Base-by-base conservation (phyloP, 2,113 vertebrate genomes). In the Gobio gobio region DNA sequence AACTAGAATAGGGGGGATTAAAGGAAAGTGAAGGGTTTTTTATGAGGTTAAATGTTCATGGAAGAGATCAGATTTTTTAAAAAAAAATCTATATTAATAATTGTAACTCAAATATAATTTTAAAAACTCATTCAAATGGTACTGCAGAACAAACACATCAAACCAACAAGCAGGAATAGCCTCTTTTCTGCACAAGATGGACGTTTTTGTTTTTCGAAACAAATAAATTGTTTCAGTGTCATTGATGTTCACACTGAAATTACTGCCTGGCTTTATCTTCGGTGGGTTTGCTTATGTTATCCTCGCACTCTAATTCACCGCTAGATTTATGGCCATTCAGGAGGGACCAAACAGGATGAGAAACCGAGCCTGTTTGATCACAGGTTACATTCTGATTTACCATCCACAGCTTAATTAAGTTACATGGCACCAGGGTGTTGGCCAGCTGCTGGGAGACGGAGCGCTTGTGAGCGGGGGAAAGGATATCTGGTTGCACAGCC, bases 351-450 rank as follows among this genome's bases (percentile, higher is more conserved):
- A 88, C 87, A 83, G 33, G 45, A 89, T 88, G 85, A 90, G 90
- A 92, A 91, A 91, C 90, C 63, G 90, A 91, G 90, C 89, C 83
- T 86, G 91, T 93, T 90, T 94, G 92, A 95, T 94, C 94, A 94
- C 89, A 91, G 90, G 81, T 94, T 94, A 92, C 91, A 90, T 87
- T 58, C 88, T 94, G 94, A 95, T 94, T 95, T 94, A 94, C 93
- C 92, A 91, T 92, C 93, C 87, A 89, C 90, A 91, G 78, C 94
- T 95, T 95, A 94, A 95, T 95, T 94, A 94, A 93, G 90, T 93
- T 88, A 93, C 92, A 88, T 90, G 91, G 87, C 91, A 87, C 86
- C 83, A 87, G 90, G 90, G 90, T 86, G 88, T 90, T 79, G 74
- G 82, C 89, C 90, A 86, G 92, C 87, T 92, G 92, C 90, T 91